Percentiles rank a stretch among this genome's conserved stretches.
Evolutionary conservation across 2,888 invertebrate genomes (phyloP).

Genomic region (Scrobipalpa costella): DNA sequence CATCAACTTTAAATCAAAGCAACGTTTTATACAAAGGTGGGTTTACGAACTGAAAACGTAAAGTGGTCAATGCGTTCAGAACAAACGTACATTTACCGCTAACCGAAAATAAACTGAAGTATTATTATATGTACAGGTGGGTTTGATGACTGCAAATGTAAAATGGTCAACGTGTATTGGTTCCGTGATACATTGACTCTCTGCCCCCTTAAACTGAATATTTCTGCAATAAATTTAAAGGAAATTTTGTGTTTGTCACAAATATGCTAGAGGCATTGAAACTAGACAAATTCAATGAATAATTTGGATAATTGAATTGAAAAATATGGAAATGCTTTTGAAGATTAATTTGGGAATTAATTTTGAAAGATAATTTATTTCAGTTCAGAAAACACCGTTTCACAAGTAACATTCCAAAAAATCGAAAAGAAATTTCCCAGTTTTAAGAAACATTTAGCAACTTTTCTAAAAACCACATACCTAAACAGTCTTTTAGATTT

Average conservation of each 20-base stretch:
- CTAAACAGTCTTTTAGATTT: no score
- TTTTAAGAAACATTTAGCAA: no score
- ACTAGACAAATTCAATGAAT: neutral
- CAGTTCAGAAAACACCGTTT: no score
- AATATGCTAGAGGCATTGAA: slow-evolving; percentile 7
- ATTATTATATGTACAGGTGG: neutral
- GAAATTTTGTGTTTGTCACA: slow-evolving; percentile 15
- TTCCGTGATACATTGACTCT: slow-evolving; percentile 21
- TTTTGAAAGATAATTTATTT: neutral
- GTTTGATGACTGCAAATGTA: neutral
- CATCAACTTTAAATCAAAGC: neutral
- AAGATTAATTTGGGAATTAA: neutral
- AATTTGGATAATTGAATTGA: neutral
- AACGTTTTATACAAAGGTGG: neutral
- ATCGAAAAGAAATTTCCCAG: no score
- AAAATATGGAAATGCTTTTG: neutral
- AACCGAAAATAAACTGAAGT: neutral
- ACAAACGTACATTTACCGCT: neutral
- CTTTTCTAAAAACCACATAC: no score
- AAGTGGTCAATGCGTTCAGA: neutral
- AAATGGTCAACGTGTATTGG: slow-evolving; percentile 5
- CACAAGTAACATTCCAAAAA: no score
- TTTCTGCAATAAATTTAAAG: slow-evolving; percentile 7
- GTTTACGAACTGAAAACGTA: neutral
- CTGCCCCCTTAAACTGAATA: slow-evolving; percentile 22